Percentiles rank a stretch among this genome's conserved stretches.
Conservation (phyloP, 2,888 invertebrate species). For the Bombyx huttoni region DNA sequence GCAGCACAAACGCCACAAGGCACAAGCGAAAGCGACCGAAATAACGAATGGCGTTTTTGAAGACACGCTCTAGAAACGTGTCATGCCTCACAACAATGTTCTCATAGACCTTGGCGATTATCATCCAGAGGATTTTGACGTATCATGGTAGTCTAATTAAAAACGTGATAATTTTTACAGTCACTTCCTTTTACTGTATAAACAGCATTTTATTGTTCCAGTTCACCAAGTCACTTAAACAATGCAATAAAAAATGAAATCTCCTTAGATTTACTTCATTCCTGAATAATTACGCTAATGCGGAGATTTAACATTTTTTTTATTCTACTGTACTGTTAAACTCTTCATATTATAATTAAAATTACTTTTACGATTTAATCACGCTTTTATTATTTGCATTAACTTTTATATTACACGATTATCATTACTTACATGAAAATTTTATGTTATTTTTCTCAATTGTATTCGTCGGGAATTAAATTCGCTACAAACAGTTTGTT, state of each 20-base stretch:
- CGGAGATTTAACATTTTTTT: not conserved
- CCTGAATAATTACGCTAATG: not conserved
- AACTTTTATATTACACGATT: not conserved
- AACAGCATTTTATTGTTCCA: not conserved
- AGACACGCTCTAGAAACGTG: not conserved
- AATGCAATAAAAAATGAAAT: not conserved
- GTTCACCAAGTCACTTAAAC: not conserved
- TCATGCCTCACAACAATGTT: not conserved
- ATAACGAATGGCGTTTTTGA: not conserved
- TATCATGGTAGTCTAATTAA: not conserved
- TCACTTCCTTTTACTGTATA: not conserved
- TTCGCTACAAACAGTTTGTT: too few relatives aligned
- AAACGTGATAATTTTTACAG: not conserved
- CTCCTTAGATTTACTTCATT: not conserved
- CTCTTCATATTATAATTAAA: not conserved
- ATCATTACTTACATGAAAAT: not conserved
- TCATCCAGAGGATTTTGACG: not conserved
- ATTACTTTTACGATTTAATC: too few relatives aligned
- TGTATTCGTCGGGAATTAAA: too few relatives aligned
- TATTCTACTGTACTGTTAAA: conserved; percentile 11
- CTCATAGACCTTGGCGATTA: not conserved
- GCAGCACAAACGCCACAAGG: conserved; percentile 12
- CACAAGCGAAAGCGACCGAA: not conserved
- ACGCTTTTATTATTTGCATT: too few relatives aligned
- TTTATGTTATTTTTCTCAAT: not conserved